Percentiles rank a stretch among this genome's conserved stretches.
phyloP scores from a whole-genome alignment of 2,797 vertebrate genomes.

The Pagetopsis macropterus region DNA sequence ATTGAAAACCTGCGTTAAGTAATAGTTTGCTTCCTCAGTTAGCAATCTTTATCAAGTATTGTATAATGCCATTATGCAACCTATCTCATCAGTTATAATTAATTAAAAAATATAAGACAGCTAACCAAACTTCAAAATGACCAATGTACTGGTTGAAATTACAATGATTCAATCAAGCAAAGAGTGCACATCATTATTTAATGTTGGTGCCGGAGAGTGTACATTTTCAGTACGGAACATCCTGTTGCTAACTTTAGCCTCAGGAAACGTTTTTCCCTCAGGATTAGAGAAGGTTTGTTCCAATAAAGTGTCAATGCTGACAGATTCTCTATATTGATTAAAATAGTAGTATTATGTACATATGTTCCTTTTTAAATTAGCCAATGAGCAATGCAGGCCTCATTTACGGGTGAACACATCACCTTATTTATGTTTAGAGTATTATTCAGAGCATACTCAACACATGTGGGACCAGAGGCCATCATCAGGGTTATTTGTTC shows the following conservation, averaged over 20 bases:
- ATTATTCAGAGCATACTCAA: background rate
- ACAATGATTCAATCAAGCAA: background rate
- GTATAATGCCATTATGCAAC: background rate
- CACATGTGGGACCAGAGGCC: background rate
- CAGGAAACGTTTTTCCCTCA: background rate
- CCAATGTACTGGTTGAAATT: background rate
- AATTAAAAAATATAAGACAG: background rate
- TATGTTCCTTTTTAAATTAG: no score
- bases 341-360: background rate
- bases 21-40: background rate
- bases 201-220: background rate
- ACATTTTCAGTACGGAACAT: background rate
- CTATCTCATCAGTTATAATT: background rate
- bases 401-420: no score
- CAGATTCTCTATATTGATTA: background rate
- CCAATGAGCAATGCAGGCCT: background rate
- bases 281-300: background rate
- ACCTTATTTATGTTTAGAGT: background rate
- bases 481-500: background rate
- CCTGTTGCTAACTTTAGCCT: constrained; percentile 1
- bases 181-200: background rate
- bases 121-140: background rate
- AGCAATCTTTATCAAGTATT: background rate
- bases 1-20: background rate
- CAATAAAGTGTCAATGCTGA: background rate